These are phyloP conservation scores for Serranus cabrilla DNA, from an alignment of 2,797 vertebrate species.

Conservation along the genomic window DNA sequence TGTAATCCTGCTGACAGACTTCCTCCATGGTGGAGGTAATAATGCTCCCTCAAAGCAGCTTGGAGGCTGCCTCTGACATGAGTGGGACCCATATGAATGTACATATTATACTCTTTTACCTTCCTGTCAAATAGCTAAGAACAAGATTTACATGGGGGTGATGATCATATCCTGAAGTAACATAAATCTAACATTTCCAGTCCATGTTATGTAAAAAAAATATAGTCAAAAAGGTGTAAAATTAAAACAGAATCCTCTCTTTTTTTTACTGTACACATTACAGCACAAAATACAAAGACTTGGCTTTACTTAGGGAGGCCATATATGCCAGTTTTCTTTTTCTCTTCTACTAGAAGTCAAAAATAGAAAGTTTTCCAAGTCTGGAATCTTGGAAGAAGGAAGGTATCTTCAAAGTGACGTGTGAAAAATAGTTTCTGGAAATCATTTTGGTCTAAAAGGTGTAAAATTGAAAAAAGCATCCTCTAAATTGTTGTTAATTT, in stretches of 20 bases:
- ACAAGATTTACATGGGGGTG: not conserved
- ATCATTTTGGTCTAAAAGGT: not conserved
- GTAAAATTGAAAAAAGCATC: not conserved
- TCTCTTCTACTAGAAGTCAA: too few relatives aligned
- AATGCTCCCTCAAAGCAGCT: not conserved
- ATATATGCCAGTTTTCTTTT: too few relatives aligned
- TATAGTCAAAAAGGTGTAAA: not conserved
- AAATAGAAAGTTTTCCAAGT: too few relatives aligned
- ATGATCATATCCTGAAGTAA: not conserved
- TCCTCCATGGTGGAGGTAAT: too few relatives aligned
- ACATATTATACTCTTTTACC: not conserved
- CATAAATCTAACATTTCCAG: not conserved
- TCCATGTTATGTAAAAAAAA: not conserved
- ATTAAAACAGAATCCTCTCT: not conserved
- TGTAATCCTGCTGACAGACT: too few relatives aligned
- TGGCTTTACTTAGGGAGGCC: too few relatives aligned
- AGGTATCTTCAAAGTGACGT: too few relatives aligned
- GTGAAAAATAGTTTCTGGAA: not conserved
- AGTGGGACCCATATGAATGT: not conserved
- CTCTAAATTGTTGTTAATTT: not conserved
- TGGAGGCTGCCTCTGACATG: too few relatives aligned
- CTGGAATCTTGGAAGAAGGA: too few relatives aligned
- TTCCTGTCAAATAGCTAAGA: slow-evolving; percentile 1
- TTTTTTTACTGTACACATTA: too few relatives aligned
- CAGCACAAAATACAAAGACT: too few relatives aligned